Evolutionary conservation across 2,797 vertebrate genomes (phyloP).

Genomic region (Pantherophis vulpinus): DNA sequence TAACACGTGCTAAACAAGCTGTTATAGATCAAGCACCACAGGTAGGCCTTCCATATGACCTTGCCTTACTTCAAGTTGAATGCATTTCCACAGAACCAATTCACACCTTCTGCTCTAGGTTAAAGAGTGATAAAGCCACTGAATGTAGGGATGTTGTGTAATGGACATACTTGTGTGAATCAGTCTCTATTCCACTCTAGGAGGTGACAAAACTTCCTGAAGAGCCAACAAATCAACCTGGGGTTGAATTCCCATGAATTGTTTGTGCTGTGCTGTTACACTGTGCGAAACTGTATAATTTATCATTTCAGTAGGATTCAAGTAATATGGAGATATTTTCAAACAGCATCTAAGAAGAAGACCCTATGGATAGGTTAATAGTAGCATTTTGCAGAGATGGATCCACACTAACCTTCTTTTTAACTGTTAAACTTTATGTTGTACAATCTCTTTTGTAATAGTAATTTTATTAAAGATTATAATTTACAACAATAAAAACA

Average conservation of each 20-base stretch:
- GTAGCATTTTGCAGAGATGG: neutral
- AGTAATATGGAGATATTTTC: neutral
- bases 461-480: neutral
- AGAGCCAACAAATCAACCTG: neutral
- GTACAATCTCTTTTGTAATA: neutral
- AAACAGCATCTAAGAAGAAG: neutral
- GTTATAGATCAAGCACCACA: neutral
- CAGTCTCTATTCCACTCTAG: neutral
- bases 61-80: neutral
- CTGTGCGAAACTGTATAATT: neutral
- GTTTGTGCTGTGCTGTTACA: neutral
- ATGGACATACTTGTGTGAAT: neutral
- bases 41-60: neutral
- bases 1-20: neutral
- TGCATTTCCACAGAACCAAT: neutral
- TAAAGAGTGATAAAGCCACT: neutral
- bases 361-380: neutral
- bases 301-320: neutral
- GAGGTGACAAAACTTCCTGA: neutral
- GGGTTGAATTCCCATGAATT: neutral
- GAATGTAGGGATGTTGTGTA: neutral
- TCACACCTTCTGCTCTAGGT: neutral
- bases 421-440: neutral
- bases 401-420: neutral
- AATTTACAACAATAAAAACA: neutral